Conservation (phyloP, 1,140 invertebrate genomes). For the Pseudomyrmex dendroicus region DNA sequence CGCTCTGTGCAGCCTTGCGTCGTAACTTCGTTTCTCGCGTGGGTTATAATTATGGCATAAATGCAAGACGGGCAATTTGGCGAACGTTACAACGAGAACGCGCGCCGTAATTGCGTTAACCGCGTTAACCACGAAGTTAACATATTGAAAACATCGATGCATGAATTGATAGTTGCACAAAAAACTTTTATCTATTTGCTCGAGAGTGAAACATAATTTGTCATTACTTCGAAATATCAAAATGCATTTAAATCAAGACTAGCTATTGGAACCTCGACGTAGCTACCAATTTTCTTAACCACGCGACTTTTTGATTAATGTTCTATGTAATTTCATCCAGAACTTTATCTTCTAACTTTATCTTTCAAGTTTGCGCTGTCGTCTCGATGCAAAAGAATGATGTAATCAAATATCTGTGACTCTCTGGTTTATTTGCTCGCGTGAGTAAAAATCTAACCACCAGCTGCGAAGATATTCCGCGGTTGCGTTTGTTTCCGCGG, state of each 20-base stretch:
- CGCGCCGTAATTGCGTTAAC: slow-evolving; percentile 23
- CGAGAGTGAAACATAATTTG: not conserved
- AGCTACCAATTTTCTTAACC: not conserved
- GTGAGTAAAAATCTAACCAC: not conserved
- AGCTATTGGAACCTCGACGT: too few relatives aligned
- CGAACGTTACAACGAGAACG: slow-evolving; percentile 40
- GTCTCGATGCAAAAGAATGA: slow-evolving; percentile 1
- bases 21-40: slow-evolving; percentile 47
- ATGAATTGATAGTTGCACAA: not conserved
- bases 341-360: slow-evolving; percentile 4
- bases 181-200: not conserved
- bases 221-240: too few relatives aligned
- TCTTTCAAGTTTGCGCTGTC: slow-evolving; percentile 11
- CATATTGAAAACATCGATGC: slow-evolving; percentile 9
- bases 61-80: slow-evolving; percentile 52
- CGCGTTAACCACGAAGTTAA: not conserved
- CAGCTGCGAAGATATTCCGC: slow-evolving; percentile 22
- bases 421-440: slow-evolving; percentile 13
- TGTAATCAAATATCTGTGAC: slow-evolving; percentile 43
- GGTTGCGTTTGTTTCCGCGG: slow-evolving; percentile 53
- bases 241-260: too few relatives aligned
- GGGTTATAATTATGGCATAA: slow-evolving; percentile 51
- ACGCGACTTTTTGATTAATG: not conserved
- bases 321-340: not conserved
- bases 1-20: slow-evolving; percentile 36